phyloP scores from a whole-genome alignment of 2,113 vertebrate genomes.

The Loxodonta africana region DNA sequence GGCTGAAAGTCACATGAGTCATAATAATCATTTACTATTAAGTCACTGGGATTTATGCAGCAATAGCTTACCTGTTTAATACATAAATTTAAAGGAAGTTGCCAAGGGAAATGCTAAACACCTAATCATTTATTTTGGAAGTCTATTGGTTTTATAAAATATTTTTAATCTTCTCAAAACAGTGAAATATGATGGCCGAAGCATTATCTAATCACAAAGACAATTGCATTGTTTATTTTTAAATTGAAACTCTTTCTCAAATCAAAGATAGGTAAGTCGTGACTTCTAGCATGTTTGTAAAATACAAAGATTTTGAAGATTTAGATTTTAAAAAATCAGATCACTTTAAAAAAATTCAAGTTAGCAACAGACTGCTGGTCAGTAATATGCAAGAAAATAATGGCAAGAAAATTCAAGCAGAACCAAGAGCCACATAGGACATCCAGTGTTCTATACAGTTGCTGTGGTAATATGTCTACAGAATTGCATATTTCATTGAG shows the following conservation, averaged over 20 bases:
- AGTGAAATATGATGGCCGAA: constrained; percentile 73
- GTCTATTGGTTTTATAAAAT: constrained; percentile 69
- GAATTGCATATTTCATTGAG: background rate
- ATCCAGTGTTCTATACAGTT: background rate
- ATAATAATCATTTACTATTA: background rate
- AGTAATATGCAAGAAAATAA: no score
- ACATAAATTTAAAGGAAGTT: background rate
- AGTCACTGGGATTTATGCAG: background rate
- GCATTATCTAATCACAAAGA: constrained; percentile 83
- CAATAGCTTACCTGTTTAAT: background rate
- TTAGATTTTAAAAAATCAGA: no score
- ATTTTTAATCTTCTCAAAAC: constrained; percentile 75
- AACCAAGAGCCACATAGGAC: no score
- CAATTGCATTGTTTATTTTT: constrained; percentile 76
- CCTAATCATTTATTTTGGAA: constrained; percentile 80
- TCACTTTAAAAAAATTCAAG: no score
- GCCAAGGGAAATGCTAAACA: constrained; percentile 55
- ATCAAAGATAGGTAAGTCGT: constrained; percentile 80
- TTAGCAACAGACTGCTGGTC: no score
- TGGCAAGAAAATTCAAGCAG: no score
- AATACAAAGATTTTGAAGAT: constrained; percentile 55
- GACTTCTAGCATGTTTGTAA: constrained; percentile 76
- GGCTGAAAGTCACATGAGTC: background rate
- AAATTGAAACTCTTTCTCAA: constrained; percentile 83
- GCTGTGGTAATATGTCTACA: background rate